Conservation (phyloP, 2,797 vertebrate genomes). For the Microctenopoma lineatum region DNA sequence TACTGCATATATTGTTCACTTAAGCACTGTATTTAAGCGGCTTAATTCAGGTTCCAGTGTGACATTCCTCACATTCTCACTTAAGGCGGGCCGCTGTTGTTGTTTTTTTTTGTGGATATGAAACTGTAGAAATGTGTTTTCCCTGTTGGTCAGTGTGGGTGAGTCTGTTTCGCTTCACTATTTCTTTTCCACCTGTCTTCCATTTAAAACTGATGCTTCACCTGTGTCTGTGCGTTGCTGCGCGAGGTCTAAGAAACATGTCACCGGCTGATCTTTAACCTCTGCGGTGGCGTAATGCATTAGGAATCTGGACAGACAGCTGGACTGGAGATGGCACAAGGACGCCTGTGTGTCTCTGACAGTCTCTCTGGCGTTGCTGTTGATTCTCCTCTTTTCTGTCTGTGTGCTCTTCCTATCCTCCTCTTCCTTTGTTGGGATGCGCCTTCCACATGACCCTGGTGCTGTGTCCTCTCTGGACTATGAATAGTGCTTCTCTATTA, state of each 20-base stretch:
- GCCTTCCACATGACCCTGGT: constrained; percentile 53
- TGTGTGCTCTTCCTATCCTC: constrained; percentile 39
- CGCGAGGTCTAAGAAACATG: constrained; percentile 14
- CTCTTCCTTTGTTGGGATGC: constrained; percentile 37
- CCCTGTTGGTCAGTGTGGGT: constrained; percentile 2
- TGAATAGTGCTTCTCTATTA: constrained; percentile 63
- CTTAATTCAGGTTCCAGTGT: constrained; percentile 30
- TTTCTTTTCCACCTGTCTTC: constrained; percentile 4
- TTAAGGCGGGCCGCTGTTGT: constrained; percentile 21
- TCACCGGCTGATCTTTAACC: constrained; percentile 27
- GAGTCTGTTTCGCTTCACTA: constrained; percentile 22
- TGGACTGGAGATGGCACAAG: constrained; percentile 54
- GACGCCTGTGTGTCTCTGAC: constrained; percentile 43
- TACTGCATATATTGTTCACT: constrained; percentile 1
- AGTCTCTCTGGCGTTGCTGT: constrained; percentile 18
- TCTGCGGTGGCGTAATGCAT: constrained; percentile 11
- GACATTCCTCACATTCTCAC: constrained; percentile 68
- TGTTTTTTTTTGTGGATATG: constrained; percentile 37
- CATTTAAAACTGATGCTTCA: neutral
- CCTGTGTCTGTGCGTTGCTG: neutral
- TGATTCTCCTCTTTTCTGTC: constrained; percentile 28
- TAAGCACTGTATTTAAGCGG: constrained; percentile 9
- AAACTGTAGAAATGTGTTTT: constrained; percentile 20
- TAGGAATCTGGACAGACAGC: constrained; percentile 57
- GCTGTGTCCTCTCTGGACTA: constrained; percentile 45